These are phyloP conservation scores for Tetrapedia diversipes DNA, from an alignment of 2,888 invertebrate species.

Conservation along the genomic window DNA sequence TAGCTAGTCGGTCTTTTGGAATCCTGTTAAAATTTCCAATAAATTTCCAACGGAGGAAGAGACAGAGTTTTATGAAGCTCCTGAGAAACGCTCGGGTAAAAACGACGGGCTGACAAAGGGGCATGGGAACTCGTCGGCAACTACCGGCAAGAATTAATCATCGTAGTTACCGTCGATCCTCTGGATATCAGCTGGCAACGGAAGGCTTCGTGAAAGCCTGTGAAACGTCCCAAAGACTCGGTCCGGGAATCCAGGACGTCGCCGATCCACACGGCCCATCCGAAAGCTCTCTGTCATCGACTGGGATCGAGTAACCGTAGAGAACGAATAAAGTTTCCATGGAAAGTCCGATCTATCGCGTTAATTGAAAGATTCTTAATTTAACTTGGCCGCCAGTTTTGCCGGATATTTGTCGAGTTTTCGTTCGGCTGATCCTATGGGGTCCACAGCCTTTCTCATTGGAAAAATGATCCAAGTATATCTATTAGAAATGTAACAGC, in stretches of 20 bases:
- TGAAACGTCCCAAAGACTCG: slow-evolving; percentile 2
- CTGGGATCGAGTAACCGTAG: slow-evolving; percentile 3
- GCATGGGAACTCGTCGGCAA: background rate
- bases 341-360: slow-evolving; percentile 58
- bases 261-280: slow-evolving; percentile 1
- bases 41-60: background rate
- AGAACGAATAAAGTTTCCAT: slow-evolving; percentile 40
- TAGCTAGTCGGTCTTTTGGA: background rate
- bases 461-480: background rate
- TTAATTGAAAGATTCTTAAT: slow-evolving; percentile 69
- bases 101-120: slow-evolving; percentile 12
- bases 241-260: slow-evolving; percentile 14
- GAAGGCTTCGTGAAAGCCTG: background rate
- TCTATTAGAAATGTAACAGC: slow-evolving; percentile 7
- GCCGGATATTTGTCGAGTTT: slow-evolving; percentile 24
- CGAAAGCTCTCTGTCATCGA: slow-evolving; percentile 32
- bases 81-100: slow-evolving; percentile 1
- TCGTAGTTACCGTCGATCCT: slow-evolving; percentile 25
- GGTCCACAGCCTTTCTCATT: slow-evolving; percentile 8
- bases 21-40: slow-evolving; percentile 6
- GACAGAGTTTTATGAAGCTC: background rate
- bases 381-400: slow-evolving; percentile 64
- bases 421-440: slow-evolving; percentile 9
- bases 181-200: slow-evolving; percentile 19
- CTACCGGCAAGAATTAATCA: slow-evolving; percentile 38